Conservation (phyloP, 2,888 invertebrate species). For the Bhutanitis thaidina region DNA sequence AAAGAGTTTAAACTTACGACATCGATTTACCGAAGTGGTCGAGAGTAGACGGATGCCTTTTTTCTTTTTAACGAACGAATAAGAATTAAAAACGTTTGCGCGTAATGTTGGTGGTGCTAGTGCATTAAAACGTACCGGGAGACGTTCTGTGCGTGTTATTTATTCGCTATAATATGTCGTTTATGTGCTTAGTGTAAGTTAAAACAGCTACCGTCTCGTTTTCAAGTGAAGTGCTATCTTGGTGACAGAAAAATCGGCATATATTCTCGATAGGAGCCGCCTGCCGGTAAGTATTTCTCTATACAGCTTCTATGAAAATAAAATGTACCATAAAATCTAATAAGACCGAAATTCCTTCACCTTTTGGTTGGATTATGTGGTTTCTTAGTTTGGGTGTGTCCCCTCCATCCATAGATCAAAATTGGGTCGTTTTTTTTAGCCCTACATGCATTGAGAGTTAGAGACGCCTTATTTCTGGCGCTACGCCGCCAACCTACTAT, state of each 20-base stretch:
- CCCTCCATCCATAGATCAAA: conserved; percentile 32
- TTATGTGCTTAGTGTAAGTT: conserved; percentile 72
- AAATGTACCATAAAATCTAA: conserved; percentile 43
- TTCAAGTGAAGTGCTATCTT: conserved; percentile 54
- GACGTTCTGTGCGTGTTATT: conserved; percentile 63
- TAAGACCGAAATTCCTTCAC: conserved; percentile 26
- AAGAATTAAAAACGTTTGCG: conserved; percentile 55
- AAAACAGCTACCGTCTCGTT: conserved; percentile 47
- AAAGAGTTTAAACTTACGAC: conserved; percentile 59
- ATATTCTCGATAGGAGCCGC: conserved; percentile 47
- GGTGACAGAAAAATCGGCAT: conserved; percentile 53
- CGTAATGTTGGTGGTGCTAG: conserved; percentile 74
- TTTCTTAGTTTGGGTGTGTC: conserved; percentile 67
- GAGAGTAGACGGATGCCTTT: conserved; percentile 51
- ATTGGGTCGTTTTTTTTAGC: conserved; percentile 57
- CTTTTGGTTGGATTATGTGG: background rate
- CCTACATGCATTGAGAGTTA: conserved; percentile 24
- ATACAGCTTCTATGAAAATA: conserved; percentile 39
- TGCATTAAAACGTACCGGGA: conserved; percentile 56
- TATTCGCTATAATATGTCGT: conserved; percentile 60
- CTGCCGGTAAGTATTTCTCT: conserved; percentile 61
- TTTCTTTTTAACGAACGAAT: conserved; percentile 58
- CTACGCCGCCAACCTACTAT: conserved; percentile 25
- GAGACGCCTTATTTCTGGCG: conserved; percentile 32
- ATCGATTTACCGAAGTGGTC: conserved; percentile 69